phyloP scores from a whole-genome alignment of 2,888 invertebrate genomes.

The Desoria tigrina region DNA sequence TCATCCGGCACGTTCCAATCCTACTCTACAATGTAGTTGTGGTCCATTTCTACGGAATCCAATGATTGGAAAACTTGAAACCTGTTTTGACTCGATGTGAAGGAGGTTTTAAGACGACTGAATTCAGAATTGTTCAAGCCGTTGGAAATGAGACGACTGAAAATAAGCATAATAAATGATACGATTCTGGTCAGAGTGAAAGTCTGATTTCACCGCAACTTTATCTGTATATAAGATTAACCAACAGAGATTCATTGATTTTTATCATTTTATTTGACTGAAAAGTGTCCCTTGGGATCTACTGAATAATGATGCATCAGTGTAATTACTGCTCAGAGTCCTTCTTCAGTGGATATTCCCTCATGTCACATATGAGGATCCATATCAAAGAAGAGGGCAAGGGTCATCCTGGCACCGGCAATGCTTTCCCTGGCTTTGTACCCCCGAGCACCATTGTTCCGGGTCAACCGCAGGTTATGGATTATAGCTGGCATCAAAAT shows the following conservation, averaged over 20 bases:
- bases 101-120: no score
- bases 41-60: no score
- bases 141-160: background rate
- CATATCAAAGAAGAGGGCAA: conserved; percentile 37
- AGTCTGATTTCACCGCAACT: conserved; percentile 6
- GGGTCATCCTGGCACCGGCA: conserved; percentile 29
- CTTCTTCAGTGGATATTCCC: conserved; percentile 47
- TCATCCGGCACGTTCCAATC: no score
- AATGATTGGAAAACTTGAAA: no score
- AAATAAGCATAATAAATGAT: background rate
- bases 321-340: conserved; percentile 45
- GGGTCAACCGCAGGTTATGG: conserved; percentile 37
- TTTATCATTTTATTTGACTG: no score
- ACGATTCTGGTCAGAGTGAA: conserved; percentile 5
- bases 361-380: conserved; percentile 43
- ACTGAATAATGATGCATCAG: conserved; percentile 39
- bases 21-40: no score
- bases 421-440: conserved; percentile 44
- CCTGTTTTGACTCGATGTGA: no score
- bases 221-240: no score
- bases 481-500: conserved; percentile 46
- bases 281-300: background rate
- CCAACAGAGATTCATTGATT: no score
- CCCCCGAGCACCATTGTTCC: conserved; percentile 38
- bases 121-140: no score